Conservation (phyloP, 2,113 vertebrate genomes). For the Podarcis muralis region DNA sequence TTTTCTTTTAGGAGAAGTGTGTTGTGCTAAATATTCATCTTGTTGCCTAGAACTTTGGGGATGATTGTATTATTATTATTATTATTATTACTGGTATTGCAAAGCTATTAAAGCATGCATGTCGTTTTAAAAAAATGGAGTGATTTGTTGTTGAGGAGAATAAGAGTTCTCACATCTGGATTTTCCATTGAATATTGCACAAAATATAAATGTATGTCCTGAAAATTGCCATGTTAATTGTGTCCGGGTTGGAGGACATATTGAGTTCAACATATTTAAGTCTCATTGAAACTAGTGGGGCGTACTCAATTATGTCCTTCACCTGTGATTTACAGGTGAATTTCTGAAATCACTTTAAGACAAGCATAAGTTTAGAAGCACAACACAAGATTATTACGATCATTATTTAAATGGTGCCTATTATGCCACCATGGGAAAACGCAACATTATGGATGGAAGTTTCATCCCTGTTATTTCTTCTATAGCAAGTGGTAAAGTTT, state of each 20-base stretch:
- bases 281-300: background rate
- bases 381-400: background rate
- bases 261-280: background rate
- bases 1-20: accelerated
- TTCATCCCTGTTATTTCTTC: slow-evolving; percentile 18
- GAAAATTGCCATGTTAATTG: background rate
- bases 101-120: accelerated
- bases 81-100: accelerated
- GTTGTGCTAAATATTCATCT: background rate
- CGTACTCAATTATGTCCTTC: background rate
- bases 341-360: slow-evolving; percentile 31
- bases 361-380: slow-evolving; percentile 34
- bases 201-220: background rate
- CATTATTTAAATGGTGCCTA: background rate
- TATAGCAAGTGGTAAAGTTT: accelerated
- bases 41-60: slow-evolving; percentile 1
- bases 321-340: slow-evolving; percentile 43
- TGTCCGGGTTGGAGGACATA: background rate
- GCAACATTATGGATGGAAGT: slow-evolving; percentile 8
- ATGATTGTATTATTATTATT: background rate
- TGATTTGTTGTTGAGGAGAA: background rate
- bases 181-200: background rate
- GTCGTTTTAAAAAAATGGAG: background rate
- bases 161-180: slow-evolving; percentile 2
- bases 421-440: slow-evolving; percentile 14